These are phyloP conservation scores for Hypomesus transpacificus DNA, from an alignment of 2,113 vertebrate species.

Conservation along the genomic window DNA sequence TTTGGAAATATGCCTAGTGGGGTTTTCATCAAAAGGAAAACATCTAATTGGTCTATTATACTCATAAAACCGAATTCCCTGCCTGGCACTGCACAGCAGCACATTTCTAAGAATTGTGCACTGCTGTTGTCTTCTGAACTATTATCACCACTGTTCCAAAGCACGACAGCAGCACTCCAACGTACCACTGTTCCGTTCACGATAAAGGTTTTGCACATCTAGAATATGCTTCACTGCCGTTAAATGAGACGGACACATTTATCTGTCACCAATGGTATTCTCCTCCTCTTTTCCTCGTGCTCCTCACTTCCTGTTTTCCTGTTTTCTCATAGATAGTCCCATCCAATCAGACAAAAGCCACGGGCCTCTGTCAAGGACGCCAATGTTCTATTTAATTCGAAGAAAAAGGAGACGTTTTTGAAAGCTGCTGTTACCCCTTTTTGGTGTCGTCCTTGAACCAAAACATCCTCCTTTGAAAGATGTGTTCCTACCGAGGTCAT, in stretches of 20 bases:
- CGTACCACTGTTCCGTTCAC: too few relatives aligned
- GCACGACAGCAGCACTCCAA: too few relatives aligned
- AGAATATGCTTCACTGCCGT: neutral
- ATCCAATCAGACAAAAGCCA: conserved; percentile 38
- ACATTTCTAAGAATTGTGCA: neutral
- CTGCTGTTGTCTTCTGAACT: neutral
- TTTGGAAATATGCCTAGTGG: too few relatives aligned
- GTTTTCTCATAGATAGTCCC: conserved; percentile 6
- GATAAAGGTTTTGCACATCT: neutral
- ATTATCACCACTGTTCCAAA: too few relatives aligned
- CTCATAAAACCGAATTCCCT: too few relatives aligned
- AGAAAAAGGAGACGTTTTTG: conserved; percentile 39
- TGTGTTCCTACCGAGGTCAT: conserved; percentile 36
- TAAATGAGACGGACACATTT: too few relatives aligned
- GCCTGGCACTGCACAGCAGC: too few relatives aligned
- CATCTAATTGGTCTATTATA: too few relatives aligned
- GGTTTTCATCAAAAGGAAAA: too few relatives aligned
- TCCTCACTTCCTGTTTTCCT: conserved; percentile 17
- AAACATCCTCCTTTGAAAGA: conserved; percentile 51
- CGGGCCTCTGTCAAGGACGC: conserved; percentile 33
- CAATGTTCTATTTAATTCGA: conserved; percentile 17
- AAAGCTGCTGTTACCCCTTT: conserved; percentile 51
- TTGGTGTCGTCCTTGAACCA: conserved; percentile 55
- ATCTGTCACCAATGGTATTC: neutral
- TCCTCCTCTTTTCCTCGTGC: neutral